Percentiles rank a stretch among this genome's conserved stretches.
These are phyloP conservation scores for Eublepharis macularius DNA, from an alignment of 2,113 vertebrate genomes.

Conservation along the genomic window DNA sequence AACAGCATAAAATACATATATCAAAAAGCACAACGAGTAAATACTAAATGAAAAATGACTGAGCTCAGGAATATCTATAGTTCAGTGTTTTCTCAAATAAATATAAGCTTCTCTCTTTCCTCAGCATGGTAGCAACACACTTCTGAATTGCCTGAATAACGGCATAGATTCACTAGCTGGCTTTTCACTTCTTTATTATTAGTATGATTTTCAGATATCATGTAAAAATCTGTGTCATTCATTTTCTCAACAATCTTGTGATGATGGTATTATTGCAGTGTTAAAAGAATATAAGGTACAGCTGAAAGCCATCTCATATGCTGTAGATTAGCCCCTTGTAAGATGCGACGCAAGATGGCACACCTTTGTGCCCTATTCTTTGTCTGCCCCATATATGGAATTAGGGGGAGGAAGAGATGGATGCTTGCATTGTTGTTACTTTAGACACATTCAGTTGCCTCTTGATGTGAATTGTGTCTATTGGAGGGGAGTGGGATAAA, in stretches of 20 bases:
- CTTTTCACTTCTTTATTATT: slow-evolving; percentile 39
- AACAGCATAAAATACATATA: slow-evolving; percentile 49
- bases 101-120: slow-evolving; percentile 33
- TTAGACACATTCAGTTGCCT: no score
- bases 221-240: background rate
- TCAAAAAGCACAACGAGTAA: slow-evolving; percentile 47
- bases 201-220: background rate
- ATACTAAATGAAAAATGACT: slow-evolving; percentile 63
- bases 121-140: slow-evolving; percentile 26
- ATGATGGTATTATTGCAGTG: background rate
- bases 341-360: background rate
- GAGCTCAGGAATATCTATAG: slow-evolving; percentile 46
- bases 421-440: no score
- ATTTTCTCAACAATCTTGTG: background rate
- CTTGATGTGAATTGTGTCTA: no score
- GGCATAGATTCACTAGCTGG: slow-evolving; percentile 12
- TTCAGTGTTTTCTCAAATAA: slow-evolving; percentile 38
- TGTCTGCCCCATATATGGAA: background rate
- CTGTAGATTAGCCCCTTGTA: background rate
- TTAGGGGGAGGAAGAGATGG: background rate
- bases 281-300: no score
- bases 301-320: background rate
- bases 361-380: background rate
- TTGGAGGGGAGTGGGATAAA: no score
- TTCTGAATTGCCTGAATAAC: slow-evolving; percentile 27